Evolutionary conservation across 2,113 vertebrate genomes (phyloP).

Genomic region (Zosterops japonicus): DNA sequence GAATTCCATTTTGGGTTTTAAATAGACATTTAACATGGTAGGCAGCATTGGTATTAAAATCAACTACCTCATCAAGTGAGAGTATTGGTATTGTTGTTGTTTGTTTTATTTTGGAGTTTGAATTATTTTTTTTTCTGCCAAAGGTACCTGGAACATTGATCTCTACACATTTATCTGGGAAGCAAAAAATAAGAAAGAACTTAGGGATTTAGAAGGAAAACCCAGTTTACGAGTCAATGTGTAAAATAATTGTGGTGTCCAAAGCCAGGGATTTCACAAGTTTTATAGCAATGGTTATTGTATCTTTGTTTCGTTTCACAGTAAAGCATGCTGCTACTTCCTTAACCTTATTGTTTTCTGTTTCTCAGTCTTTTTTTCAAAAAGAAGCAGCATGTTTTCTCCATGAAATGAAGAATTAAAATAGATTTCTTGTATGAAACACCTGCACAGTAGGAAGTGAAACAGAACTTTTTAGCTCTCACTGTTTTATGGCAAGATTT

Average conservation of each 20-base stretch:
- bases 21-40: neutral
- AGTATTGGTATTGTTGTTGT: neutral
- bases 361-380: neutral
- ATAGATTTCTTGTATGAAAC: conserved; percentile 9
- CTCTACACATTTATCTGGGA: neutral
- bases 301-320: neutral
- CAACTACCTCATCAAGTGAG: neutral
- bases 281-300: neutral
- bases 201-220: neutral
- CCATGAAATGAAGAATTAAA: conserved; percentile 12
- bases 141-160: neutral
- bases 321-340: neutral
- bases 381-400: neutral
- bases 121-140: neutral
- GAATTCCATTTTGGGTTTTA: neutral
- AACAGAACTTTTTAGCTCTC: conserved; percentile 42
- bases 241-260: neutral
- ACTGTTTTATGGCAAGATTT: conserved; percentile 29
- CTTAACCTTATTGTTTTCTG: neutral
- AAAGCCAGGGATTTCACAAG: neutral
- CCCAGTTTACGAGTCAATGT: accelerated
- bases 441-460: conserved; percentile 61
- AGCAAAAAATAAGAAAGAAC: neutral
- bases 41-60: neutral
- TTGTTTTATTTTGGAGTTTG: neutral